Evolutionary conservation across 2,797 vertebrate species (phyloP), one percentile per base, ranked within the genome.

Genomic region (Pyrocephalus nanus): DNA sequence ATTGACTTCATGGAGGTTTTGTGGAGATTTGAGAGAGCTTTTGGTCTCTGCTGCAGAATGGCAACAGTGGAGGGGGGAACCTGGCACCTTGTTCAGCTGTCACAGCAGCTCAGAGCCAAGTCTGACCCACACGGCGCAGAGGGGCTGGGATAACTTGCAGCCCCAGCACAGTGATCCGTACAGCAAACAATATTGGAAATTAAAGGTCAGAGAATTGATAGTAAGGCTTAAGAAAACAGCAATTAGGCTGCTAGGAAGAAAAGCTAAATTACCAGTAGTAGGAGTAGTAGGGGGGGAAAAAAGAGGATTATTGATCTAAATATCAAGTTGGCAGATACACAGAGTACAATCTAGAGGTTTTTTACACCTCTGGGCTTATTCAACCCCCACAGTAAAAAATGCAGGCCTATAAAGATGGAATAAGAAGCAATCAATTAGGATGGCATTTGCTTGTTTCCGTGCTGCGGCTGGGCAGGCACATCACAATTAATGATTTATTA

Each of bases 131-230:
- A 6, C 0, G 0, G 53, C 1, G 0, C 6, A 13, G 76, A 17
- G 42, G 21, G 67, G 23, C 23, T 17, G 27, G 51, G 67, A 38
- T 51, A 71, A 86, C 53, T 38, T 64, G 50, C n/a, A 76, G 86
- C 62, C 75, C 50, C 69, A 18, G 55, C 81, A 86, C 66, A 50
- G 72, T 47, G 91, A 55, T 78, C 89, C 7, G 0, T 66, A 32
- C 67, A 87, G 96, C 88, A 51, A 89, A 69, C 4, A 0, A 65
- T 95, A 96, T 91, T 91, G 94, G 88, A 95, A 95, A 96, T 94
- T 96, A 96, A 97, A 97, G 96, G 96, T 96, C 93, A 93, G 67
- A 82, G 94, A 93, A 96, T 93, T 95, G 95, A 96, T 96, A 95
- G 74, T 47, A 90, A 91, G 88, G 88, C 93, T 95, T 96, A 95